A percentile compares a stretch with the other conserved stretches of the same genome.
These are phyloP conservation scores for Rotaria macrura DNA, from an alignment of 2,888 invertebrate species.

Conservation along the genomic window DNA sequence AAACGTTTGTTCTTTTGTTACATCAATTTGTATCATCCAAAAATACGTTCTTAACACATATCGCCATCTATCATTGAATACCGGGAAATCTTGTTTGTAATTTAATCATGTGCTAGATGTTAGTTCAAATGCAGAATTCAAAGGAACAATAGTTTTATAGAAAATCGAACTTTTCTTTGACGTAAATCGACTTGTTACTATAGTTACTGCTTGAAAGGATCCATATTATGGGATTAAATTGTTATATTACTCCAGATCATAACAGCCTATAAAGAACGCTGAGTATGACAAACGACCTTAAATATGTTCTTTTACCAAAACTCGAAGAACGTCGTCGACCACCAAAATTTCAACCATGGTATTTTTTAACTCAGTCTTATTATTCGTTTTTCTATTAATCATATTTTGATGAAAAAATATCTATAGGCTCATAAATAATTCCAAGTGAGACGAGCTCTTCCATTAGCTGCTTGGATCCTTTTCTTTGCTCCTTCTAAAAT, in stretches of 20 bases:
- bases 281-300: neutral
- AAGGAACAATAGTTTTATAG: too few relatives aligned
- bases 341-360: neutral
- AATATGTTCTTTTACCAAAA: neutral
- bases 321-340: neutral
- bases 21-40: too few relatives aligned
- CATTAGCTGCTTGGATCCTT: neutral
- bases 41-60: too few relatives aligned
- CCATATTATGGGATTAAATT: neutral
- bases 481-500: neutral
- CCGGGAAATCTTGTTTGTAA: too few relatives aligned
- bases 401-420: neutral
- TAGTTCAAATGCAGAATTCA: too few relatives aligned
- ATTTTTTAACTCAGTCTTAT: neutral
- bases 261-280: neutral
- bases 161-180: neutral
- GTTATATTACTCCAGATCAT: neutral
- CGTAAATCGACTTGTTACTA: neutral
- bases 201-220: neutral
- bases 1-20: too few relatives aligned
- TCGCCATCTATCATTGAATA: too few relatives aligned
- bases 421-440: neutral
- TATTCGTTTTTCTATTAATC: neutral
- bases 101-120: too few relatives aligned
- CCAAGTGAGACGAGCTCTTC: neutral